Base-by-base conservation (phyloP, 2,113 vertebrate genomes). In the Halcyon malimbica region DNA sequence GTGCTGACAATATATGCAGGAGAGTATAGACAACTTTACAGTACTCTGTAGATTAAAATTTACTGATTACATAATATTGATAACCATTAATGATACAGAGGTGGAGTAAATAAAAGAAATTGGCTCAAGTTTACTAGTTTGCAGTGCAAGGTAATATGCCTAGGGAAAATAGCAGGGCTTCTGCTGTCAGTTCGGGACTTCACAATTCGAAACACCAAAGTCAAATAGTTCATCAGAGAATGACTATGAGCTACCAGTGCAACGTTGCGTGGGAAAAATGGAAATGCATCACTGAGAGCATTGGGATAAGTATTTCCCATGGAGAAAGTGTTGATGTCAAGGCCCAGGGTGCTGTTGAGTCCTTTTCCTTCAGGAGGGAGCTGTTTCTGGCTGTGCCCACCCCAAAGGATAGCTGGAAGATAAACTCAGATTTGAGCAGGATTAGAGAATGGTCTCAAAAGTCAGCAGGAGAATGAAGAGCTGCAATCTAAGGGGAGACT, bases 301-400 rank as follows among this genome's bases (percentile, higher is more conserved):
- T 0, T 54, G 65, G 56, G 41, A 24, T 11, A 21, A 56, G 13
- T 0, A 1, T 41, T 78, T 63, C 29, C 60, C 59, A 35, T 0
- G 2, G 21, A 59, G 16, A 35, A 93, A 41, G 13, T 4, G 42
- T 8, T 54, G 65, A 31, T 71, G 46, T 2, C 29, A 51, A 87
- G 37, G 25, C 25, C 68, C 50, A 50, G 50, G 69, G 56, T 41
- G 62, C 69, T 78, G 12, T 0, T 6, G 59, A 88, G 59, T 4
- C 17, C 9, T 90, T 11, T n/a, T 70, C 60, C 86, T 92, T 20
- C 19, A 35, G 33, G 17, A 89, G 25, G 63, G 33, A 73, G 57
- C 69, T 59, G 24, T 35, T 26, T 21, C 56, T 37, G 57, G 82
- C 71, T n/a, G 18, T 19, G 75, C 54, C 37, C 69, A 65, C 29